These are phyloP conservation scores for Mylabris phalerata DNA, from an alignment of 1,140 invertebrate genomes.

Conservation along the genomic window DNA sequence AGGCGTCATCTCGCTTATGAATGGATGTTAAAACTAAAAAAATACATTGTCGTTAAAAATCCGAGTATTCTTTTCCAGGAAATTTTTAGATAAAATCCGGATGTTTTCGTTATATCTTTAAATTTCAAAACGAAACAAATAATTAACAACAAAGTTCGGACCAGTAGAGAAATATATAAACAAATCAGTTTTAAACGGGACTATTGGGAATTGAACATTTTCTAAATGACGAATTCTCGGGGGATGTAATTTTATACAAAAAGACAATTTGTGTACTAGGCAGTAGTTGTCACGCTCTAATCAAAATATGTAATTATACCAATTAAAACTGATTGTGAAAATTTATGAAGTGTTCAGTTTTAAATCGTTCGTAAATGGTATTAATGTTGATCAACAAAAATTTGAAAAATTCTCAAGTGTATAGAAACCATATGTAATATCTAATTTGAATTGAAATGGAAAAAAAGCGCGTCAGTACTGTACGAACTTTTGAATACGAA, in stretches of 20 bases:
- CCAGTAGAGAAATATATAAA: too few species aligned
- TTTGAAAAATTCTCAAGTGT: conserved; percentile 29
- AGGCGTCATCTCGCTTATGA: too few species aligned
- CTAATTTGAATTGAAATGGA: conserved; percentile 26
- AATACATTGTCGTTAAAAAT: too few species aligned
- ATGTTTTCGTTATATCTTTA: too few species aligned
- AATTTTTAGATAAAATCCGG: too few species aligned
- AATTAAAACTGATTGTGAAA: neutral
- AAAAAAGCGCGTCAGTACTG: neutral
- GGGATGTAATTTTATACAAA: conserved; percentile 35
- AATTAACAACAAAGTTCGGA: too few species aligned
- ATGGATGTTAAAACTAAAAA: too few species aligned
- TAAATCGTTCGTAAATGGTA: too few species aligned
- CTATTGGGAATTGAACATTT: neutral
- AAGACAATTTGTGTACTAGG: conserved; percentile 36
- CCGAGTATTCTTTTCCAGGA: too few species aligned
- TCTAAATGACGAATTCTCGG: conserved; percentile 25
- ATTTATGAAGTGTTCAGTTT: too few species aligned
- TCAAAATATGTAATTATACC: conserved; percentile 7
- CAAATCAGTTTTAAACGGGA: too few species aligned
- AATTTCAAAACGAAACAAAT: too few species aligned
- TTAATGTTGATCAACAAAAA: conserved; percentile 20
- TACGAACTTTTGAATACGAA: neutral
- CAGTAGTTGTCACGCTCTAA: conserved; percentile 34
- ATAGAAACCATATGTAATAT: conserved; percentile 24